Conservation (phyloP, 2,113 vertebrate species). For the Noctilio leporinus region DNA sequence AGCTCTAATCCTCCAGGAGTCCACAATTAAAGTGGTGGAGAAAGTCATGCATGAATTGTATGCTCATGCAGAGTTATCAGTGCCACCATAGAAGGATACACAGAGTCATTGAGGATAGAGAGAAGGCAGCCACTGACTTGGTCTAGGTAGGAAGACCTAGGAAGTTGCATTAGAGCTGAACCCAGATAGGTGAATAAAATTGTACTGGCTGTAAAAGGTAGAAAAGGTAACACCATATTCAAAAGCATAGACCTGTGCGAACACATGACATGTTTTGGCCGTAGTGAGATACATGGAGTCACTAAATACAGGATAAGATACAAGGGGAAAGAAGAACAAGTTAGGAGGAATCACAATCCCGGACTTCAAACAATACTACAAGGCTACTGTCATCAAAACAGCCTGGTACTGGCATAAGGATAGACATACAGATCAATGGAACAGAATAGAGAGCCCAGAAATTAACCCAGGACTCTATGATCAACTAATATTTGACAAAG, state of each 20-base stretch:
- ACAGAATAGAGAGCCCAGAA: too few relatives aligned
- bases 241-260: background rate
- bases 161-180: background rate
- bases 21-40: background rate
- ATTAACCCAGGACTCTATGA: too few relatives aligned
- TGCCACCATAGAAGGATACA: background rate
- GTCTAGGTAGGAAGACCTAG: background rate
- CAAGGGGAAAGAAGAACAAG: too few relatives aligned
- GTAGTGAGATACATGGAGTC: background rate
- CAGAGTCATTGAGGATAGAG: background rate
- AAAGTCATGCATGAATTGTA: background rate
- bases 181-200: background rate
- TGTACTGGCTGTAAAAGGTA: background rate
- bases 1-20: constrained; percentile 8
- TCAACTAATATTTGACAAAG: too few relatives aligned
- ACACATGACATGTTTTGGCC: background rate
- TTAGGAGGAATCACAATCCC: too few relatives aligned
- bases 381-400: too few relatives aligned
- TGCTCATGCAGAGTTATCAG: background rate
- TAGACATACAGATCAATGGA: too few relatives aligned
- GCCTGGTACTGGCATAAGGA: too few relatives aligned
- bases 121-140: background rate
- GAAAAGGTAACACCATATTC: background rate
- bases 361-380: too few relatives aligned
- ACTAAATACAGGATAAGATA: background rate